Conservation (phyloP, 2,797 vertebrate genomes). For the Allobates femoralis region DNA sequence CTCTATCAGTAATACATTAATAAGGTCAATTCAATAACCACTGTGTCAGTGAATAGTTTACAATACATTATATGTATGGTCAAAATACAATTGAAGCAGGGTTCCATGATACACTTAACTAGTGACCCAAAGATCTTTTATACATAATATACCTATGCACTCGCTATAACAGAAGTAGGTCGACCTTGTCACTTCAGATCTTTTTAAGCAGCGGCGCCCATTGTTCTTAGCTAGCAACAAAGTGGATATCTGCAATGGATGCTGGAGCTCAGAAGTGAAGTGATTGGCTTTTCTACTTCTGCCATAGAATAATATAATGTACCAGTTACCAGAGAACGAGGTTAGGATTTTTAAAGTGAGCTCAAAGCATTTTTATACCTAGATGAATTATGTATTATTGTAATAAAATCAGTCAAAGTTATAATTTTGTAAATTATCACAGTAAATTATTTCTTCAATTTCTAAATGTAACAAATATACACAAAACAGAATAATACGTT, state of each 20-base stretch:
- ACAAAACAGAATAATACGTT: neutral
- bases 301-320: neutral
- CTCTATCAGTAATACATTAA: conserved; percentile 40
- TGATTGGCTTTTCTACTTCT: neutral
- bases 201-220: neutral
- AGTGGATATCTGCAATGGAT: neutral
- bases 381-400: neutral
- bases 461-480: too few relatives aligned
- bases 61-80: conserved; percentile 29
- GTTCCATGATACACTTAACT: conserved; percentile 12
- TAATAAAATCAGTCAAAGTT: neutral
- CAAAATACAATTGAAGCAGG: conserved; percentile 31
- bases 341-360: neutral
- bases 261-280: neutral
- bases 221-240: conserved; percentile 18
- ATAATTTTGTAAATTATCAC: neutral
- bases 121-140: conserved; percentile 23
- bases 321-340: neutral
- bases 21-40: conserved; percentile 33
- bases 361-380: neutral
- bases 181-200: conserved; percentile 16
- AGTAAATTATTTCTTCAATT: neutral
- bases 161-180: neutral
- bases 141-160: conserved; percentile 13
- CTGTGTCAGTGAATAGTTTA: conserved; percentile 54